Conservation (phyloP, 2,797 vertebrate species). For the Myotis myotis region DNA sequence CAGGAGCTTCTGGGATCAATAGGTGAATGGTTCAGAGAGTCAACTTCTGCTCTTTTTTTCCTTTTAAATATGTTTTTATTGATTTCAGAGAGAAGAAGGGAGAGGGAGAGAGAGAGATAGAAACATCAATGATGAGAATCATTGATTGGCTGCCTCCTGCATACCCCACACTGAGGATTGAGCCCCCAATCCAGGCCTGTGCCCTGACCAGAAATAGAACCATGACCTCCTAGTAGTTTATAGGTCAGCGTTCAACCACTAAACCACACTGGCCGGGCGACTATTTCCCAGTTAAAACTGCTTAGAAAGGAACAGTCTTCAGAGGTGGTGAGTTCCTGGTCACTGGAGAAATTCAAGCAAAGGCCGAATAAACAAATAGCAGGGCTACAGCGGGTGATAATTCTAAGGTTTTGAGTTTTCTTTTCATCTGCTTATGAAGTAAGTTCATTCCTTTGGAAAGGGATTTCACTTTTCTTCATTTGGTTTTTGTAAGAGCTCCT, state of each 20-base stretch:
- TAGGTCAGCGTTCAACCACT: too few species aligned
- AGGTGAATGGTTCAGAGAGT: background rate
- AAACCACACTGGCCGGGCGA: too few species aligned
- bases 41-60: background rate
- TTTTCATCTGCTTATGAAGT: background rate
- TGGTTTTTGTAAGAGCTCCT: background rate
- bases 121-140: too few species aligned
- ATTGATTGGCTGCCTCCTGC: too few species aligned
- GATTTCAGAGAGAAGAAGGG: too few species aligned
- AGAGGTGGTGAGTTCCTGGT: background rate
- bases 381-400: background rate
- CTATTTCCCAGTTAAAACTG: background rate
- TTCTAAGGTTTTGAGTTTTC: background rate
- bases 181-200: too few species aligned
- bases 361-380: background rate
- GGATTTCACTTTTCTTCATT: conserved; percentile 42
- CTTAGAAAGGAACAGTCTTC: background rate
- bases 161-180: too few species aligned
- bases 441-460: conserved; percentile 25
- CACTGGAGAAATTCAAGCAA: background rate
- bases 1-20: background rate
- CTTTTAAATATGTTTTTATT: too few species aligned
- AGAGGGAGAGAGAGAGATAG: too few species aligned
- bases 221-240: too few species aligned
- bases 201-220: too few species aligned